phyloP scores from a whole-genome alignment of 2,888 invertebrate genomes.

The Tetanocera ferruginea region DNA sequence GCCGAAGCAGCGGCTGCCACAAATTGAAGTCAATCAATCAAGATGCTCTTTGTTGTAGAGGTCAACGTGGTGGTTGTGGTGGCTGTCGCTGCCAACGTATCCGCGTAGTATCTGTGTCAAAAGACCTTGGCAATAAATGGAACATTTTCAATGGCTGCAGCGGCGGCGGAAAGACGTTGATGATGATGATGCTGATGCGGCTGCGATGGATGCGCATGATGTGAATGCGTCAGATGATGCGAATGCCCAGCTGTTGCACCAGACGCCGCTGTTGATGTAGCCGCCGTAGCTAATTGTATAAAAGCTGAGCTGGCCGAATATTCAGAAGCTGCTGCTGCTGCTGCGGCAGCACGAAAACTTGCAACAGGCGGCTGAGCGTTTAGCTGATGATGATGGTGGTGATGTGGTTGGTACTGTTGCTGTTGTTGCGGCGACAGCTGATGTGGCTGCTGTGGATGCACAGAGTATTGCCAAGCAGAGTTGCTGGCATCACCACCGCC shows the following conservation, averaged over 20 bases:
- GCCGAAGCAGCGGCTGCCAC: constrained; percentile 57
- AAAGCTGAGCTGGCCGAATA: constrained; percentile 59
- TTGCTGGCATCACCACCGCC: constrained; percentile 58
- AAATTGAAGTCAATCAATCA: constrained; percentile 69
- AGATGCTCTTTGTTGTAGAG: constrained; percentile 56
- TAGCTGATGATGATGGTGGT: constrained; percentile 30
- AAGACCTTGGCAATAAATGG: constrained; percentile 71
- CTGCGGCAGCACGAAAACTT: constrained; percentile 54
- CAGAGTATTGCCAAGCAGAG: constrained; percentile 59
- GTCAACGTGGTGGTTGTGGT: constrained; percentile 42
- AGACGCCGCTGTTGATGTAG: constrained; percentile 51
- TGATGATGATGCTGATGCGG: constrained; percentile 51
- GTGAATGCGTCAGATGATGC: constrained; percentile 17
- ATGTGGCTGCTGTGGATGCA: constrained; percentile 18
- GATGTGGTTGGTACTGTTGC: constrained; percentile 42
- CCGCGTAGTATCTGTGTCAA: constrained; percentile 70
- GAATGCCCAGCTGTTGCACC: constrained; percentile 20
- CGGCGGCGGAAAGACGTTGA: constrained; percentile 58
- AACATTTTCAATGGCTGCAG: constrained; percentile 62
- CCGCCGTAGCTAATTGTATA: constrained; percentile 56
- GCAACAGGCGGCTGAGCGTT: constrained; percentile 51
- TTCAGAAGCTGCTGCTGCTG: constrained; percentile 41
- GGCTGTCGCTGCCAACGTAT: constrained; percentile 58
- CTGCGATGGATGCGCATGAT: constrained; percentile 25
- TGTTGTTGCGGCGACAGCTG: constrained; percentile 53